Evolutionary conservation across 2,113 vertebrate species (phyloP).

Genomic region (Daphoenositta chrysoptera): DNA sequence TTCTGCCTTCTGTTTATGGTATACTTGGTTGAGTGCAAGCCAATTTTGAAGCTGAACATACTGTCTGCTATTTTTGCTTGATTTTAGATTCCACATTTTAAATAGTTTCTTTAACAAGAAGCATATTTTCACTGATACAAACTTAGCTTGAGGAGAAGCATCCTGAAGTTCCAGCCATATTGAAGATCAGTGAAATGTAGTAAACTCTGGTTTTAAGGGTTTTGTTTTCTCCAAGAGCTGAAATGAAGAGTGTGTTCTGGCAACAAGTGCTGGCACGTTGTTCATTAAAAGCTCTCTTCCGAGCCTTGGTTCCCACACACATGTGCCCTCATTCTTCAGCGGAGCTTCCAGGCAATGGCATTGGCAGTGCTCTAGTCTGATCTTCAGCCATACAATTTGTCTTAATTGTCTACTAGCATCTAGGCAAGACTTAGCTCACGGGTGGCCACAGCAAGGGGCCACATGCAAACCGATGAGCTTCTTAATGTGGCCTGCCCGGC

Average conservation of each 20-base stretch:
- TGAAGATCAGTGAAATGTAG: constrained; percentile 75
- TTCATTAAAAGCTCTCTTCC: constrained; percentile 65
- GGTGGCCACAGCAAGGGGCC: constrained; percentile 68
- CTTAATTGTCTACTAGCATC: constrained; percentile 60
- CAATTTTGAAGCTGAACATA: constrained; percentile 80
- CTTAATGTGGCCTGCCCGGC: constrained; percentile 70
- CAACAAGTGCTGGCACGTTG: constrained; percentile 66
- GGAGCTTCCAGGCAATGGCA: constrained; percentile 67
- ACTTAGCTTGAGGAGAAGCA: constrained; percentile 78
- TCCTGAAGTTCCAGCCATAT: constrained; percentile 78
- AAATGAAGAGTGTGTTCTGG: constrained; percentile 73
- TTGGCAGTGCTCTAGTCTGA: constrained; percentile 63
- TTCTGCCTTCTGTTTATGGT: constrained; percentile 79
- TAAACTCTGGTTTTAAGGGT: constrained; percentile 77
- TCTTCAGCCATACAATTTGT: constrained; percentile 70
- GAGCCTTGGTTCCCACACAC: constrained; percentile 51
- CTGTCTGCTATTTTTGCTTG: constrained; percentile 81
- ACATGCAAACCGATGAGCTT: constrained; percentile 64
- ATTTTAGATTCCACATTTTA: constrained; percentile 81
- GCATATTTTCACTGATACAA: constrained; percentile 79
- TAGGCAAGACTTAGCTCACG: constrained; percentile 69
- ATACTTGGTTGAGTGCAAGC: constrained; percentile 77
- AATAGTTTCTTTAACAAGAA: constrained; percentile 81
- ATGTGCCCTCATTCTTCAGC: constrained; percentile 58
- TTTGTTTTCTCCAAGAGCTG: constrained; percentile 74